These are phyloP conservation scores for Pseudonaja textilis DNA, from an alignment of 2,113 vertebrate genomes.

Conservation along the genomic window DNA sequence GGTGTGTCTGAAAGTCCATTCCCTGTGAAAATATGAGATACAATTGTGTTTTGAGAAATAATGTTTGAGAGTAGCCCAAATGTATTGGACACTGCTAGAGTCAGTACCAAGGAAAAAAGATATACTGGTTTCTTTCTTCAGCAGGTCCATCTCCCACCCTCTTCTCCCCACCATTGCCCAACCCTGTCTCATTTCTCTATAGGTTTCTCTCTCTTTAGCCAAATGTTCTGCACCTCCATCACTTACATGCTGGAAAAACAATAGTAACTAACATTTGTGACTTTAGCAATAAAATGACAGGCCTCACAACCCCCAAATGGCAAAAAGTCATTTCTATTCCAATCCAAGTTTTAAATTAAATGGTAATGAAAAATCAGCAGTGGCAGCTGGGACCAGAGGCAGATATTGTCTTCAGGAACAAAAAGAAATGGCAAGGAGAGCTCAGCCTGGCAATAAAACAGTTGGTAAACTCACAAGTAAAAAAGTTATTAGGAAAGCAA, in stretches of 20 bases:
- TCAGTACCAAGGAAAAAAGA: not conserved
- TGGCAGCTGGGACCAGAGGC: slow-evolving; percentile 84
- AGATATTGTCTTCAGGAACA: slow-evolving; percentile 79
- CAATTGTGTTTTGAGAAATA: not conserved
- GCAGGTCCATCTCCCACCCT: not conserved
- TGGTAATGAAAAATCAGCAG: slow-evolving; percentile 86
- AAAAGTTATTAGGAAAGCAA: slow-evolving; percentile 83
- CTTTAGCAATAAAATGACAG: slow-evolving; percentile 81
- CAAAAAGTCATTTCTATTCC: slow-evolving; percentile 85
- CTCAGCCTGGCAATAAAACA: slow-evolving; percentile 77
- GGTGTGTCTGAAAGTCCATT: too few relatives aligned
- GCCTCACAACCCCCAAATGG: slow-evolving; percentile 79
- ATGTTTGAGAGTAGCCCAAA: not conserved
- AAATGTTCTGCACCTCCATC: slow-evolving; percentile 49
- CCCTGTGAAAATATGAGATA: not conserved
- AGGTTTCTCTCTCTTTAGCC: slow-evolving; percentile 34
- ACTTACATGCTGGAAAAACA: slow-evolving; percentile 72
- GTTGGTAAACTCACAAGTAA: slow-evolving; percentile 79
- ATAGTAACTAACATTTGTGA: slow-evolving; percentile 82
- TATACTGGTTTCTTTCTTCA: not conserved
- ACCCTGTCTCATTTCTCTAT: not conserved
- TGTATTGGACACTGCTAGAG: too few relatives aligned
- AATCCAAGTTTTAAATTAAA: slow-evolving; percentile 87
- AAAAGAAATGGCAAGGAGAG: slow-evolving; percentile 70
- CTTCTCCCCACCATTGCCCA: not conserved